Base-by-base conservation (phyloP, 2,888 invertebrate genomes). In the Strigamia transsilvanica region DNA sequence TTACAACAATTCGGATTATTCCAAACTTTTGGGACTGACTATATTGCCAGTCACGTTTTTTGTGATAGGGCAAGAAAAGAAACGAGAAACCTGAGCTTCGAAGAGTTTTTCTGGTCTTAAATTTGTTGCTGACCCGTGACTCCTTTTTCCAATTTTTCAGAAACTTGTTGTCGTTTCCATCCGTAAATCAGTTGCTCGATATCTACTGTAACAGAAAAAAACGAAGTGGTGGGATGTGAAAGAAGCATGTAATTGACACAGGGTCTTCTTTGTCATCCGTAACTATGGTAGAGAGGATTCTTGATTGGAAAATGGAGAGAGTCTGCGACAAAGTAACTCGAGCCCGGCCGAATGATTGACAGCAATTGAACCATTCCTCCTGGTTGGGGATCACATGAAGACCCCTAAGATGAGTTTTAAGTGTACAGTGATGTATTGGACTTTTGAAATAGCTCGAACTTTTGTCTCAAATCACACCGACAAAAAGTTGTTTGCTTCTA, bases 191-290 rank as follows among this genome's bases (percentile, higher is more conserved):
- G 61, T 21, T 23, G 61, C 61, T 66, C 61, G 61, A 66, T 66
- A 66, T 66, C 23, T 9, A n/a, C n/a, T n/a, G n/a, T n/a, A 56
- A 5, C 18, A 56, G 18, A 56, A 56, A 56, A 56, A 56, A 56
- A 12, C 27, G 2, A 32, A 73, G 32, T 4, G 27, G 73, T 13
- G 7, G 32, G 73, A 73, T 73, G 73, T 73, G 27, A 73, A 73
- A 73, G 73, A 73, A 73, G 73, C 73, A 73, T 73, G 73, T 73
- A 73, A 73, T 73, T 73, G 73, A 73, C 73, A 73, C 73, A 73
- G 27, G 32, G 73, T 73, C 27, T 73, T 73, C 73, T 73, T 73
- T 73, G 73, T 73, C 73, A 73, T 73, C 73, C 73, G 73, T 73
- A 73, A 73, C 73, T 73, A 23, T n/a, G 18, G 56, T 56, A 7